Conservation (phyloP, 2,888 invertebrate species). For the Odontothrips loti region DNA sequence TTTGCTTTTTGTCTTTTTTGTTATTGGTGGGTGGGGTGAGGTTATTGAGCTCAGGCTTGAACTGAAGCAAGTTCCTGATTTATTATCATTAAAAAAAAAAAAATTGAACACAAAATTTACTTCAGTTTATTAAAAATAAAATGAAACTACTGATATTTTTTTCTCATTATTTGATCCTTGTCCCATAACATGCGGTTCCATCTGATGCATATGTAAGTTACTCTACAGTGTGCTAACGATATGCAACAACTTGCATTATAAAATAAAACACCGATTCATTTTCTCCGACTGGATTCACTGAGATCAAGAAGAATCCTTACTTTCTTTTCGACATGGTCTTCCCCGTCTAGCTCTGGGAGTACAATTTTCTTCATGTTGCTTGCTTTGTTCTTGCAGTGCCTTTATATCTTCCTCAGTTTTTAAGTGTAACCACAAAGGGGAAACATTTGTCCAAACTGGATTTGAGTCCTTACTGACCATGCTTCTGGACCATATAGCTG, state of each 20-base stretch:
- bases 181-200: not conserved
- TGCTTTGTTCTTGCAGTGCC: not conserved
- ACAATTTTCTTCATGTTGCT: not conserved
- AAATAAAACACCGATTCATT: too few relatives aligned
- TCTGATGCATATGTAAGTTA: too few relatives aligned
- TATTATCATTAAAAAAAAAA: not conserved
- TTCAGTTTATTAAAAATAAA: too few relatives aligned
- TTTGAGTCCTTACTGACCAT: not conserved
- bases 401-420: not conserved
- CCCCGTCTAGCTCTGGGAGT: too few relatives aligned
- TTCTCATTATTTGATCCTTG: not conserved
- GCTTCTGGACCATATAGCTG: not conserved
- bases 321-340: too few relatives aligned
- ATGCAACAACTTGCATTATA: too few relatives aligned
- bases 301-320: too few relatives aligned
- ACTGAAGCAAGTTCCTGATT: not conserved
- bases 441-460: not conserved
- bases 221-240: too few relatives aligned
- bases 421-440: not conserved
- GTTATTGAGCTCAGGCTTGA: not conserved
- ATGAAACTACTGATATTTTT: too few relatives aligned
- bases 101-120: not conserved
- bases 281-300: too few relatives aligned
- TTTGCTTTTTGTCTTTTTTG: too few relatives aligned
- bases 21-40: too few relatives aligned